phyloP scores from a whole-genome alignment of 2,888 invertebrate species.

The Romanomermis culicivorax region DNA sequence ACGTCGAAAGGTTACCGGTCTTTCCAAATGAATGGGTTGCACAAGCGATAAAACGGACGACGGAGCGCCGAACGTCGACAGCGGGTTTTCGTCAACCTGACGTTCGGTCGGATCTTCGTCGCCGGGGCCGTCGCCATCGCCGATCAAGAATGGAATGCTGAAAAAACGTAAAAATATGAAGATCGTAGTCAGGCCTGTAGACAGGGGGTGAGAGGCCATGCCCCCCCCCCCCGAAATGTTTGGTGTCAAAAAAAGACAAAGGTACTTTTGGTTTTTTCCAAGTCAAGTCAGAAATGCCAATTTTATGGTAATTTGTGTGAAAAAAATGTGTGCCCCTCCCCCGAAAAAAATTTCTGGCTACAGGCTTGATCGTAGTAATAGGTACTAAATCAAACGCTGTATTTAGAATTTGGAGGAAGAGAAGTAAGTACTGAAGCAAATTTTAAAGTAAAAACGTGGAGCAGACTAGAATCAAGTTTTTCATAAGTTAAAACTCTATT shows the following conservation, averaged over 20 bases:
- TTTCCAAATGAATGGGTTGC: too few relatives aligned
- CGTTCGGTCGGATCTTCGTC: not conserved
- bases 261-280: not conserved
- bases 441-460: too few relatives aligned
- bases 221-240: not conserved
- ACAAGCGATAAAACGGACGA: not conserved
- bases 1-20: constrained; percentile 8
- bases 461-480: too few relatives aligned
- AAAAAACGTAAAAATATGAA: not conserved
- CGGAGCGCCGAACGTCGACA: not conserved
- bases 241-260: not conserved
- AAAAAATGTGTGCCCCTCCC: too few relatives aligned
- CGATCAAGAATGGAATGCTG: not conserved
- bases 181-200: not conserved
- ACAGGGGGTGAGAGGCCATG: not conserved
- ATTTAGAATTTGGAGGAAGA: too few relatives aligned
- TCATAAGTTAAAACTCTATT: too few relatives aligned
- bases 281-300: too few relatives aligned
- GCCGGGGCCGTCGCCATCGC: not conserved
- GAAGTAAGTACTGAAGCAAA: too few relatives aligned
- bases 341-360: too few relatives aligned
- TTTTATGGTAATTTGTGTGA: too few relatives aligned
- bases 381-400: too few relatives aligned
- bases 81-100: not conserved
- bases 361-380: too few relatives aligned